Evolutionary conservation across 2,113 vertebrate species (phyloP), one percentile per base, ranked within the genome.

Genomic region (Protobothrops mucrosquamatus): DNA sequence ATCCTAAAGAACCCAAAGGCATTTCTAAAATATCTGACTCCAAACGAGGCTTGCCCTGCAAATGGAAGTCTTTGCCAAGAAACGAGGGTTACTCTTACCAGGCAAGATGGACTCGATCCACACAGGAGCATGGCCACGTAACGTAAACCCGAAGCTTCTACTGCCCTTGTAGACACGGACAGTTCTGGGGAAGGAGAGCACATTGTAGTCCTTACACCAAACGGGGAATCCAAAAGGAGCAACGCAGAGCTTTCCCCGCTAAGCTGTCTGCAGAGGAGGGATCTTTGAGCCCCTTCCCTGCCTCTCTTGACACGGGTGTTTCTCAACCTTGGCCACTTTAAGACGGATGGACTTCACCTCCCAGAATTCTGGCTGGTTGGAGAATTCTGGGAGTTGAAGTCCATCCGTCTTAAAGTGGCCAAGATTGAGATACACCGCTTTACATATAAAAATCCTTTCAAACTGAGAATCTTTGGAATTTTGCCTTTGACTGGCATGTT

Each of bases 91-190:
- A 89, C 23, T 34, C 97, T 97, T 97, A 99, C 99, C 99, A 98
- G 99, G 97, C 90, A 99, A 97, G 39, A 99, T 98, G 0, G 99
- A 98, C 96, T 99, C 99, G 1, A 99, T 98, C 98, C 98, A 99
- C 93, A 99, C 99, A 0, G 99, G 99, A 12, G 99, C 99, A 89
- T 99, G 99, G 90, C 99, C 99, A 0, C 99, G 98, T 48, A 99
- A 97, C 0, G 99, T 99, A 97, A 99, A 99, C 64, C 99, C 99
- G 22, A 99, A 99, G 93, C 98, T 99, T 96, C 98, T 99, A 96
- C 98, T 99, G 91, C 99, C 99, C 95, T 99, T 98, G 97, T 99
- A 99, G 51, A 99, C 98, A 1, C 99, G 98, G 22, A 99, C 97
- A 0, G 99, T 98, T 97, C 99, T 99, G 97, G 43, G 92, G 90